A percentile compares a stretch with the other conserved stretches of the same genome.
Evolutionary conservation across 2,113 vertebrate species (phyloP).

Genomic region (Corvus hawaiiensis): DNA sequence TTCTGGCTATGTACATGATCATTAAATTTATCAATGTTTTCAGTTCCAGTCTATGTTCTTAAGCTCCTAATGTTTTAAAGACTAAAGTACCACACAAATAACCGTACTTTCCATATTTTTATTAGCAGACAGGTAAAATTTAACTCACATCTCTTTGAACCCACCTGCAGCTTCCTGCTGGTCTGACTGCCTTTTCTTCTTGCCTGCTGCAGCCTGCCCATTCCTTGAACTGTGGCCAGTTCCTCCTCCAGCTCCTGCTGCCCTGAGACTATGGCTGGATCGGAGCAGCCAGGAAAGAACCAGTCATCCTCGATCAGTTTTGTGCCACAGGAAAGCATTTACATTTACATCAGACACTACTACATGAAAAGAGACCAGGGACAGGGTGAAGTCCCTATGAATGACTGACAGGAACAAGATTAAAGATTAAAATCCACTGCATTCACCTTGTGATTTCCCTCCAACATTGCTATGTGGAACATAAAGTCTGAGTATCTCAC

Average conservation of each 20-base stretch:
- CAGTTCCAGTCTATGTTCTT: neutral
- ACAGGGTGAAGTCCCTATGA: slow-evolving; percentile 25
- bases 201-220: slow-evolving; percentile 72
- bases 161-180: slow-evolving; percentile 80
- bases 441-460: slow-evolving; percentile 48
- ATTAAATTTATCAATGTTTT: neutral
- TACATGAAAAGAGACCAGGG: slow-evolving; percentile 11
- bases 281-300: slow-evolving; percentile 98
- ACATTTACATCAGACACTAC: slow-evolving; percentile 62
- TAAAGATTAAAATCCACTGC: slow-evolving; percentile 1
- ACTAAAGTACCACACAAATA: neutral
- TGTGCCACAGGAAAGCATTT: slow-evolving; percentile 89
- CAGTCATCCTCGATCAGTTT: slow-evolving; percentile 99
- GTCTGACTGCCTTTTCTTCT: slow-evolving; percentile 57
- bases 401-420: slow-evolving; percentile 32
- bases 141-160: neutral
- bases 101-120: neutral
- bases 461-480: neutral
- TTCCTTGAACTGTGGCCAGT: slow-evolving; percentile 79
- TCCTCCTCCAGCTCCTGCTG: slow-evolving; percentile 96
- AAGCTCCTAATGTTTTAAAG: neutral
- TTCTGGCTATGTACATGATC: fast-evolving
- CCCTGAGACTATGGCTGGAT: slow-evolving; percentile 91
- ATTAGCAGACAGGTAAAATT: neutral
- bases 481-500: neutral